These are phyloP conservation scores for Notoglanidium macrostoma DNA, from an alignment of 2,797 vertebrate species.

Conservation along the genomic window DNA sequence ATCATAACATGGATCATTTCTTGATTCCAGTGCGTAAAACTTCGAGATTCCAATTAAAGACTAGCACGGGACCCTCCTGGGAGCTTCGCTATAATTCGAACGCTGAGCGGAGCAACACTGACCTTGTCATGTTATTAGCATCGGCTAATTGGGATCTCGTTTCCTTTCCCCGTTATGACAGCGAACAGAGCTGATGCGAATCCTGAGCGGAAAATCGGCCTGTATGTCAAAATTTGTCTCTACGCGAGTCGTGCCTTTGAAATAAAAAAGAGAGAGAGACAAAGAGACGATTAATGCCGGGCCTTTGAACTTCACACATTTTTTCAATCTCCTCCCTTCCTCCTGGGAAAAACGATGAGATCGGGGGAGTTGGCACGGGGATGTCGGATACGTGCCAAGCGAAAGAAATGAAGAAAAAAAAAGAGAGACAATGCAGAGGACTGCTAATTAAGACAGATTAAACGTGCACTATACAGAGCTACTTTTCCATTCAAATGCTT, in stretches of 20 bases:
- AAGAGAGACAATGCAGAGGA: not conserved
- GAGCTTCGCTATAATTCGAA: not conserved
- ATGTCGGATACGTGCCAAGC: slow-evolving; percentile 15
- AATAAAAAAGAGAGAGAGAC: not conserved
- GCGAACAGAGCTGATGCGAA: slow-evolving; percentile 13
- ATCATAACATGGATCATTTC: not conserved
- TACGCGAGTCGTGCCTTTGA: not conserved
- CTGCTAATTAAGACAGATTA: slow-evolving; percentile 28
- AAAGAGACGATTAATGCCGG: slow-evolving; percentile 17
- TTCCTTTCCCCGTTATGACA: not conserved
- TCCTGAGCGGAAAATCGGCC: not conserved
- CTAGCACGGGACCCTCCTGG: not conserved
- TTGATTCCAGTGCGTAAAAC: not conserved
- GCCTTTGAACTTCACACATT: slow-evolving; percentile 22
- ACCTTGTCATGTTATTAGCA: slow-evolving; percentile 21
- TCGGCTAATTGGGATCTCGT: slow-evolving; percentile 20
- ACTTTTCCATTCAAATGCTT: not conserved
- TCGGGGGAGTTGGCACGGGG: not conserved
- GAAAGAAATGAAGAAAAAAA: not conserved
- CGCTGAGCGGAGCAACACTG: not conserved
- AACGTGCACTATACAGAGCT: not conserved
- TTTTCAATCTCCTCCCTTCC: not conserved
- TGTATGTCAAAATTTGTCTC: slow-evolving; percentile 4
- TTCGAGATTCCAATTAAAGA: not conserved
- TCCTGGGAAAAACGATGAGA: slow-evolving; percentile 8